These are phyloP conservation scores for Maniola jurtina DNA, from an alignment of 1,140 invertebrate species.

Conservation along the genomic window DNA sequence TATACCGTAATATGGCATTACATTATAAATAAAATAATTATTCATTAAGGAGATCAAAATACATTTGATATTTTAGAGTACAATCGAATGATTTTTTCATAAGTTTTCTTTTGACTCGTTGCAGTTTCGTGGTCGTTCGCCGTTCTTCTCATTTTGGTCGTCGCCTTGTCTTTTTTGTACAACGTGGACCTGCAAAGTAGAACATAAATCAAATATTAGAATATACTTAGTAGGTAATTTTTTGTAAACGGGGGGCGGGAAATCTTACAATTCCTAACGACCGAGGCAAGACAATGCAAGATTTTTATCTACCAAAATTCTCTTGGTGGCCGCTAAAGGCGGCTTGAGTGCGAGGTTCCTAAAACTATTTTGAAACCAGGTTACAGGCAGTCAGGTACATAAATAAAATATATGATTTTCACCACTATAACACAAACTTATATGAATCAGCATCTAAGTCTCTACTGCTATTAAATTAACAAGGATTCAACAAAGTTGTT, in stretches of 20 bases:
- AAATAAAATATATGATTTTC: no score
- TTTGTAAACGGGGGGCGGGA: neutral
- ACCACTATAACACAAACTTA: no score
- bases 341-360: no score
- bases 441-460: no score
- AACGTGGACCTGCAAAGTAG: conserved; percentile 46
- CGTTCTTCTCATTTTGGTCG: conserved; percentile 19
- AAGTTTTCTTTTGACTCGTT: conserved; percentile 16
- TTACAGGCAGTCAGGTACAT: no score
- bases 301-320: no score
- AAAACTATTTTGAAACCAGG: no score
- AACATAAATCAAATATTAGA: conserved; percentile 16
- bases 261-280: no score
- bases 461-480: no score
- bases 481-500: no score
- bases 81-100: conserved; percentile 13
- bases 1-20: conserved; percentile 68
- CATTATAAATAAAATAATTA: conserved; percentile 61
- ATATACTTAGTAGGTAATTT: neutral
- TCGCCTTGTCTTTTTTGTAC: conserved; percentile 31
- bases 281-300: no score
- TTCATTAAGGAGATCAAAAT: conserved; percentile 63
- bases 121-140: conserved; percentile 17
- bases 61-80: conserved; percentile 37
- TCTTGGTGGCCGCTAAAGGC: no score